Evolutionary conservation across 2,888 invertebrate species (phyloP).

Genomic region (Muschampia plurimacula): DNA sequence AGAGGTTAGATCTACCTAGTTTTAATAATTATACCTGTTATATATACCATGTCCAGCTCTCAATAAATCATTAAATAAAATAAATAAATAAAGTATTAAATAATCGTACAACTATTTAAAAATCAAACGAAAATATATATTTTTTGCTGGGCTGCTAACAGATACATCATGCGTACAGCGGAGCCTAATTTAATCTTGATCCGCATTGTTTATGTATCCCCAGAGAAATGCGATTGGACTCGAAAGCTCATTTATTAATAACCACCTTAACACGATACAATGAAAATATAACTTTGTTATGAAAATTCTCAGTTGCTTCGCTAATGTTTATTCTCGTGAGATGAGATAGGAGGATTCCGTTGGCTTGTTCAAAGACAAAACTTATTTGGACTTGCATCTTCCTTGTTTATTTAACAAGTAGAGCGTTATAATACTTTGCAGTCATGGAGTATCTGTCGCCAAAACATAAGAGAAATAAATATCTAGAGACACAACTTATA

Average conservation of each 20-base stretch:
- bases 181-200: constrained; percentile 56
- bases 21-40: too few species aligned
- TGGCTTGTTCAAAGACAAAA: neutral
- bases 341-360: neutral
- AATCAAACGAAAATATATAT: neutral
- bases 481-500: too few species aligned
- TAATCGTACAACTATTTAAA: too few species aligned
- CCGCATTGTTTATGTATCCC: constrained; percentile 53
- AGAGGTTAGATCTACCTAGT: too few species aligned
- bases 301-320: constrained; percentile 22
- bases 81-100: too few species aligned
- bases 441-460: too few species aligned
- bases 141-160: constrained; percentile 11
- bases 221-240: constrained; percentile 45
- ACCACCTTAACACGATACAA: constrained; percentile 1
- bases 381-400: too few species aligned
- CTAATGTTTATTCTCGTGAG: neutral
- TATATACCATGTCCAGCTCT: too few species aligned
- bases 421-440: too few species aligned
- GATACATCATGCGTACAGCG: constrained; percentile 48
- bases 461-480: too few species aligned
- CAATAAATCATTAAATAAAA: too few species aligned
- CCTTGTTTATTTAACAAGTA: too few species aligned
- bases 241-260: constrained; percentile 25
- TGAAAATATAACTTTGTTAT: constrained; percentile 32